These are phyloP conservation scores for Allolobophora icterica DNA, from an alignment of 2,888 invertebrate species.

Conservation along the genomic window DNA sequence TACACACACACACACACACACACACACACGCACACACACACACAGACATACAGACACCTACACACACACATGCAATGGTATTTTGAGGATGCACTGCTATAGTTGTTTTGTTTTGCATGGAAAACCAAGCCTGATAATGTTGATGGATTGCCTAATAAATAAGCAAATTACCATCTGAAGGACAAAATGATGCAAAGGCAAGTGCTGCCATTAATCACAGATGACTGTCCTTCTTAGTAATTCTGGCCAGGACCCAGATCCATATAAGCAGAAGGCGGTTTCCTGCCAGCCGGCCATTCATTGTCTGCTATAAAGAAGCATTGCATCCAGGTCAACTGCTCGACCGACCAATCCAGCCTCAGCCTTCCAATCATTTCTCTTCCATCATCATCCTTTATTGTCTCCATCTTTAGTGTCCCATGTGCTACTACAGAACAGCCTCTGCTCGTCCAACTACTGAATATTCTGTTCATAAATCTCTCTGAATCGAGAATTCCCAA, in stretches of 20 bases:
- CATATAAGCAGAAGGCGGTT: not conserved
- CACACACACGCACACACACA: not conserved
- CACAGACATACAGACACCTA: too few species aligned
- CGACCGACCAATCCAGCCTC: not conserved
- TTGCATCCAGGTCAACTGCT: not conserved
- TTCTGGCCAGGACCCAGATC: not conserved
- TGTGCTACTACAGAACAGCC: not conserved
- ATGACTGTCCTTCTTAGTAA: not conserved
- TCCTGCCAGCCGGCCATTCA: not conserved
- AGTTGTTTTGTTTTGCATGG: too few species aligned
- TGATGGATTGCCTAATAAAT: not conserved
- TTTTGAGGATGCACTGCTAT: too few species aligned
- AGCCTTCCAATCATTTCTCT: not conserved
- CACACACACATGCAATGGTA: not conserved
- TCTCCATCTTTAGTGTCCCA: not conserved
- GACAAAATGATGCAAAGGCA: not conserved
- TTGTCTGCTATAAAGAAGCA: constrained; percentile 6
- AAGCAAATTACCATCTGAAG: not conserved
- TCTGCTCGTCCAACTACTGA: not conserved
- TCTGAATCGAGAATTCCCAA: not conserved
- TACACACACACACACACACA: not conserved
- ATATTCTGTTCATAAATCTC: not conserved
- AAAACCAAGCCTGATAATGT: not conserved
- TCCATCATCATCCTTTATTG: not conserved
- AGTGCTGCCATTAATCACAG: not conserved